Base-by-base conservation (phyloP, 2,797 vertebrate species). In the Synaphobranchus kaupii region DNA sequence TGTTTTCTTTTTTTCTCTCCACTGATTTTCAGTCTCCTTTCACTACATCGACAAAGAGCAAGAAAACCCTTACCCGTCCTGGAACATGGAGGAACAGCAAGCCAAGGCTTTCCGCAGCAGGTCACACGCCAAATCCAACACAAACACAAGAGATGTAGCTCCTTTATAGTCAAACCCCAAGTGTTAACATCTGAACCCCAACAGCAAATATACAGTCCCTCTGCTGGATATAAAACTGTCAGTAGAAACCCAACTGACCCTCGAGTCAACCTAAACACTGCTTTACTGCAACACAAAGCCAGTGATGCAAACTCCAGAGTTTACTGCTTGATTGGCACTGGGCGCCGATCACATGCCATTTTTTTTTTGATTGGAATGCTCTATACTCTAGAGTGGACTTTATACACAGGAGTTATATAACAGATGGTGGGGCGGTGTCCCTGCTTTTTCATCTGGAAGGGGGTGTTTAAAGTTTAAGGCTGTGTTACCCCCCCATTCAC, bases 31-130 rank as follows among this genome's bases (percentile, higher is more conserved):
- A 22, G 48, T 60, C 54, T 84, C 10, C 52, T 84, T 28, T 31
- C 50, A 54, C 87, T 71, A 56, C 54, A 20, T 56, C 2, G 54
- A 20, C 54, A 56, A 56, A 4, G 54, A 15, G 54, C 15, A 56
- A 56, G 54, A 31, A 73, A 73, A 73, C 68, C n/a, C 90, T 89
- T 93, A 94, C 0, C 94, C 92, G 90, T 94, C 93, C 95, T 31
- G 95, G 93, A 94, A 56, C 48, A 44, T 63, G 17, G 85, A 6
- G 91, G 93, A 89, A 84, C 91, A 94, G 93, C 90, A 52, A 85
- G 84, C 83, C 86, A 56, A 28, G 86, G 39, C 13, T 68, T 50
- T 85, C 63, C n/a, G 39, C 12, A 52, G 39, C 48, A 12, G 7
- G 44, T 48, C 13, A n/a, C 22, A 25, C 22, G 15, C 10, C 84